Conservation (phyloP, 92 coral and sea anemone genomes). For the Micromussa lordhowensis region DNA sequence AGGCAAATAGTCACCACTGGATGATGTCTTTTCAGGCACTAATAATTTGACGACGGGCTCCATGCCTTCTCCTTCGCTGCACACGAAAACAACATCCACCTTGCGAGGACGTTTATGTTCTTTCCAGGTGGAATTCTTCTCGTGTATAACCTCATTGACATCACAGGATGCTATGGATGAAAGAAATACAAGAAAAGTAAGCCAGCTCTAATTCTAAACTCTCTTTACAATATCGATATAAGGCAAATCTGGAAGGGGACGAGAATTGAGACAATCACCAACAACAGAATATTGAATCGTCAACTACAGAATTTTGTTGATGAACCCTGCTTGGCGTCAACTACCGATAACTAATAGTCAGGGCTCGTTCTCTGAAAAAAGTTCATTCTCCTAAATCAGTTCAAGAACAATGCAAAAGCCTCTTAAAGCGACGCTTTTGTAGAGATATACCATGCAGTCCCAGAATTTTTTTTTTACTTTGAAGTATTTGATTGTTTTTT, state of each 20-base stretch:
- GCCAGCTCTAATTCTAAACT: neutral
- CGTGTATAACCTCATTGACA: neutral
- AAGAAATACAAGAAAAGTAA: neutral
- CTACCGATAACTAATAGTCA: no score
- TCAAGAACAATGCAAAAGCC: no score
- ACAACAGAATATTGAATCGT: no score
- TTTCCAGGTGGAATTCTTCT: constrained; percentile 25
- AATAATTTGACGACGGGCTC: constrained; percentile 16
- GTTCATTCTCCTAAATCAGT: no score
- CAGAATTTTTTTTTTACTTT: neutral
- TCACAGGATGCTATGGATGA: constrained; percentile 31
- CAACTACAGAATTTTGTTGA: no score
- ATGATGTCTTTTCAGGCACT: no score
- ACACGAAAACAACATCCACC: constrained; percentile 68
- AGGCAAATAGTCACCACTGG: constrained; percentile 12
- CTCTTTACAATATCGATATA: neutral
- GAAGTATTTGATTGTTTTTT: neutral
- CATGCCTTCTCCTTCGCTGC: constrained; percentile 70
- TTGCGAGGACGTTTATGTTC: constrained; percentile 9
- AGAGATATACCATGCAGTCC: neutral
- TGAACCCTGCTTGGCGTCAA: no score
- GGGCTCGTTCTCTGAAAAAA: no score
- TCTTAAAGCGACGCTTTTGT: no score
- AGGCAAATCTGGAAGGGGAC: neutral
- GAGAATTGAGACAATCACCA: neutral